Percentiles rank a stretch among this genome's conserved stretches.
phyloP scores from a whole-genome alignment of 2,113 vertebrate genomes.

The Nothobranchius kuhntae region DNA sequence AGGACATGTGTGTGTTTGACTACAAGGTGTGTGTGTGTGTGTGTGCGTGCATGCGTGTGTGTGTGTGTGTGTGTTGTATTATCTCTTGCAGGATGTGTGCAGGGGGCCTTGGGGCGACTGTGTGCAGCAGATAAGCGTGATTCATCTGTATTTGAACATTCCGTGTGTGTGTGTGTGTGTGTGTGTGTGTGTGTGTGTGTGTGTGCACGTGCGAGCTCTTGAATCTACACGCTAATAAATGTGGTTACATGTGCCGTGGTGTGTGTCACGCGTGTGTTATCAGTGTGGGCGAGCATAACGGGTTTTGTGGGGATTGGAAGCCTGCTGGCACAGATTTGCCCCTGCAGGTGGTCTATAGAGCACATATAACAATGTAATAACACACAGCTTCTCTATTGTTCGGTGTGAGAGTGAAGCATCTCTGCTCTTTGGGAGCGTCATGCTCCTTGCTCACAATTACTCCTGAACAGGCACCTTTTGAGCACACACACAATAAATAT shows the following conservation, averaged over 20 bases:
- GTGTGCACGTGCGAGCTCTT: constrained; percentile 17
- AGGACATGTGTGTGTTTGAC: constrained; percentile 17
- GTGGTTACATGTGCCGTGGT: constrained; percentile 4
- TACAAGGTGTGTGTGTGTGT: constrained; percentile 31
- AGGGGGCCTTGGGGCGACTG: constrained; percentile 75
- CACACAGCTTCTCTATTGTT: constrained; percentile 64
- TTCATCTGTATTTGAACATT: constrained; percentile 67
- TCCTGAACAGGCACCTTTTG: constrained; percentile 37
- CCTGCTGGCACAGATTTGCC: constrained; percentile 41
- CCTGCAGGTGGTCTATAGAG: constrained; percentile 45
- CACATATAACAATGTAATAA: constrained; percentile 52
- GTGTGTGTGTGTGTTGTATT: constrained; percentile 49
- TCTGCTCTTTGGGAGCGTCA: constrained; percentile 38
- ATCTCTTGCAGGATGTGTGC: constrained; percentile 67
- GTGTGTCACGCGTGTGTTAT: constrained; percentile 21
- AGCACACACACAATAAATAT: constrained; percentile 20
- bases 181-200: constrained; percentile 3
- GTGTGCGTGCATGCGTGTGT: constrained; percentile 31
- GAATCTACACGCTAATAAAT: constrained; percentile 33
- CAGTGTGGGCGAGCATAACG: constrained; percentile 24
- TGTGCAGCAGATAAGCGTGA: constrained; percentile 77
- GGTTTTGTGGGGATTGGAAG: constrained; percentile 12
- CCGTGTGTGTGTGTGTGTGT: constrained; percentile 13
- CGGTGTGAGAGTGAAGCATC: constrained; percentile 12
- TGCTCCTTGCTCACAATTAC: constrained; percentile 22